These are phyloP conservation scores for Oedothorax gibbosus DNA, from an alignment of 1,140 invertebrate genomes.

Conservation along the genomic window DNA sequence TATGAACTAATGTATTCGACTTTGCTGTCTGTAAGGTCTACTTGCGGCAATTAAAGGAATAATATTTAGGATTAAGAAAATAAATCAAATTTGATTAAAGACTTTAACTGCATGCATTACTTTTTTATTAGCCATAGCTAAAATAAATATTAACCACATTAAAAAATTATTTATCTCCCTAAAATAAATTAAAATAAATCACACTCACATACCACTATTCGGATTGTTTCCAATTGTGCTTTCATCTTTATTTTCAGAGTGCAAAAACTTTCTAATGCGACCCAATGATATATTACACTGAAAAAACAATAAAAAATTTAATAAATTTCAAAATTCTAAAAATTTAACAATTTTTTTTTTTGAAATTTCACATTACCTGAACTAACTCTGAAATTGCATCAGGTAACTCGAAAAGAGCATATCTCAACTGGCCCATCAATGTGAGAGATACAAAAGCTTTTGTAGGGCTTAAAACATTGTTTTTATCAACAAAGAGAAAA, in stretches of 20 bases:
- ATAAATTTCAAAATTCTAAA: neutral
- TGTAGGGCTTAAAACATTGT: slow-evolving; percentile 64
- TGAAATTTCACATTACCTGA: slow-evolving; percentile 30
- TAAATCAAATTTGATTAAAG: too few relatives aligned
- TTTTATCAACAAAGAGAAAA: slow-evolving; percentile 51
- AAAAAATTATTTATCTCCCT: neutral
- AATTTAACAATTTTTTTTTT: neutral
- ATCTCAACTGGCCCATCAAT: slow-evolving; percentile 60
- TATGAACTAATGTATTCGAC: too few relatives aligned
- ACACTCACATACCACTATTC: neutral
- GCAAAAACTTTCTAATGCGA: slow-evolving; percentile 11
- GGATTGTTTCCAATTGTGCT: slow-evolving; percentile 8
- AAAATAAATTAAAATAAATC: neutral
- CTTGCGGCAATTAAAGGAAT: too few relatives aligned
- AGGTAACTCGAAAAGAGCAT: slow-evolving; percentile 61
- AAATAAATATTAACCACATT: neutral
- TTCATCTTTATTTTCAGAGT: slow-evolving; percentile 1
- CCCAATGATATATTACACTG: slow-evolving; percentile 14
- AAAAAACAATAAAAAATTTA: neutral
- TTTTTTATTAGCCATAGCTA: neutral
- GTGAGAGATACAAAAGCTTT: slow-evolving; percentile 63
- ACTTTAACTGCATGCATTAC: neutral
- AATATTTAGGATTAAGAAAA: too few relatives aligned
- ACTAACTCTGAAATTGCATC: slow-evolving; percentile 32
- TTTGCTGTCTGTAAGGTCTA: too few relatives aligned